Percentiles rank a stretch among this genome's conserved stretches.
Conservation (phyloP, 2,888 invertebrate species). For the Stictocephala bisonia region DNA sequence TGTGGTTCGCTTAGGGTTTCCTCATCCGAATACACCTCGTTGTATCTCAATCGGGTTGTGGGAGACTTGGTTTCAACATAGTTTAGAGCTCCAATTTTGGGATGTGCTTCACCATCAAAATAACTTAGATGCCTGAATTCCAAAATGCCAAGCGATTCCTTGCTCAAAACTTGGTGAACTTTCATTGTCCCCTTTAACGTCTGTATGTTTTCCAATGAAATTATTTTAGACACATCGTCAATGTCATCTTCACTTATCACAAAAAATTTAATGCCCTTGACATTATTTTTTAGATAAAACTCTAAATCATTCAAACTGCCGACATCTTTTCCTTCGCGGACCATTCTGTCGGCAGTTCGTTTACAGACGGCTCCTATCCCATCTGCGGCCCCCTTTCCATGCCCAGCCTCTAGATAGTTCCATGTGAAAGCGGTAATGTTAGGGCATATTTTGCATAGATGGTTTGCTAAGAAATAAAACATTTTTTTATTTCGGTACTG, state of each 20-base stretch:
- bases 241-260: constrained; percentile 3
- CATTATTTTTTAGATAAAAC: constrained; percentile 28
- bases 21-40: constrained; percentile 16
- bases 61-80: neutral
- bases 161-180: constrained; percentile 15
- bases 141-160: constrained; percentile 11
- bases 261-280: neutral
- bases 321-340: neutral
- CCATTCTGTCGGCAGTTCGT: constrained; percentile 1
- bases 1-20: neutral
- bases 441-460: constrained; percentile 1
- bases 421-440: neutral
- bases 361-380: neutral
- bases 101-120: constrained; percentile 14
- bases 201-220: neutral
- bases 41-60: no score
- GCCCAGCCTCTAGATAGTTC: constrained; percentile 12
- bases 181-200: constrained; percentile 28
- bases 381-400: constrained; percentile 10
- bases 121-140: constrained; percentile 16
- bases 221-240: neutral
- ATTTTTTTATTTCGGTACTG: constrained; percentile 17
- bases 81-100: neutral
- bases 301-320: constrained; percentile 10
- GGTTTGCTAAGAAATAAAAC: neutral